A percentile compares a stretch with the other conserved stretches of the same genome.
These are phyloP conservation scores for Margarornis squamiger DNA, from an alignment of 2,797 vertebrate genomes.

Conservation along the genomic window DNA sequence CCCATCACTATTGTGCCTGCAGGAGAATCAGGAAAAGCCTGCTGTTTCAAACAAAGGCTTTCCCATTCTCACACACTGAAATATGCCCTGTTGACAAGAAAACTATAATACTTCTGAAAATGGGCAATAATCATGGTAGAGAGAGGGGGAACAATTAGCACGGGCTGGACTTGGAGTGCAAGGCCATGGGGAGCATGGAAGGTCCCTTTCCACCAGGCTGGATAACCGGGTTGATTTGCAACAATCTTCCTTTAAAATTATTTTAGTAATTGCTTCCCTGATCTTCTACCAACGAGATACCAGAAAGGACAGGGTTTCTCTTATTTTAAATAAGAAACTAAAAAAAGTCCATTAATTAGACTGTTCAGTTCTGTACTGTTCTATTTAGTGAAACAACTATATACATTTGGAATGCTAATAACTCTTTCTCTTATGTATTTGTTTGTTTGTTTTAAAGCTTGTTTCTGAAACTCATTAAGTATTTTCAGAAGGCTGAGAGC, in stretches of 20 bases:
- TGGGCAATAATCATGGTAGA: background rate
- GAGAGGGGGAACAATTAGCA: background rate
- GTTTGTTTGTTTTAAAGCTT: background rate
- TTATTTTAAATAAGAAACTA: background rate
- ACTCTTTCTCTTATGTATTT: background rate
- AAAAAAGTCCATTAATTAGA: background rate
- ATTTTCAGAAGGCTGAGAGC: background rate
- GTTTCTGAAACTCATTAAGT: constrained; percentile 3
- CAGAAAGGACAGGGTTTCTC: background rate
- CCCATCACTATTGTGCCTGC: background rate
- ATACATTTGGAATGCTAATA: background rate
- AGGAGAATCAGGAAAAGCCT: background rate
- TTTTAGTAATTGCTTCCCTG: background rate
- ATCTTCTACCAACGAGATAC: background rate
- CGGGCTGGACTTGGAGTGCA: background rate
- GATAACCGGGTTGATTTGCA: background rate
- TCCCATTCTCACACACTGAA: background rate
- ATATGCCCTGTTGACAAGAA: background rate
- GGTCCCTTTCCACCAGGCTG: fast-evolving
- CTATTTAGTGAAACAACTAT: background rate
- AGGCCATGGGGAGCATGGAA: background rate
- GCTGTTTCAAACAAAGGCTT: background rate
- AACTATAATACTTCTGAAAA: background rate
- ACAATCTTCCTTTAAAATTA: background rate
- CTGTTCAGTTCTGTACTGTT: background rate